These are phyloP conservation scores for Telenomus remus DNA, from an alignment of 1,140 invertebrate species.

Conservation along the genomic window DNA sequence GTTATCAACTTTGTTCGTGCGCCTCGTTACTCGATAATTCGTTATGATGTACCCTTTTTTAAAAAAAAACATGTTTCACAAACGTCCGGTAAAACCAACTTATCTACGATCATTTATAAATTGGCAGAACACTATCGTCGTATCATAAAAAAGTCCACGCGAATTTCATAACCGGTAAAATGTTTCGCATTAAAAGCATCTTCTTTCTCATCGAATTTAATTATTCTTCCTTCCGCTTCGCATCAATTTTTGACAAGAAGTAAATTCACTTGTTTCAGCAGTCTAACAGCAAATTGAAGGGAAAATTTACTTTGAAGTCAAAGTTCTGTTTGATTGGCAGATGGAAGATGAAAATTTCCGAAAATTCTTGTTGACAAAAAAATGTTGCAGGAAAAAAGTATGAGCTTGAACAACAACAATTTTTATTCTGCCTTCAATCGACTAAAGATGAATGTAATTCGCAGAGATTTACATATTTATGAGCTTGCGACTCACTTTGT, in stretches of 20 bases:
- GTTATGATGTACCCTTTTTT: conserved; percentile 8
- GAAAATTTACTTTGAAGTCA: conserved; percentile 36
- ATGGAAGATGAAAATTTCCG: conserved; percentile 46
- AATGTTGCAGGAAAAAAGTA: not conserved
- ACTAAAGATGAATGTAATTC: conserved; percentile 42
- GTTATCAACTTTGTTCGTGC: conserved; percentile 28
- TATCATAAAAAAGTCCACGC: no score
- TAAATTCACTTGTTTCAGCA: conserved; percentile 48
- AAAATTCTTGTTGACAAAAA: conserved; percentile 4
- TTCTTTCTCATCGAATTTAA: no score
- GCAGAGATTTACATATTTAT: conserved; percentile 58
- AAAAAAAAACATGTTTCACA: no score
- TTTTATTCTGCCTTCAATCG: conserved; percentile 50
- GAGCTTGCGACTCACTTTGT: conserved; percentile 51
- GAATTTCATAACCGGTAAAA: no score
- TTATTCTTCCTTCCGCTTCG: conserved; percentile 37
- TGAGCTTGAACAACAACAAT: no score
- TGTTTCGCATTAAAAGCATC: no score
- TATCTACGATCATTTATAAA: no score
- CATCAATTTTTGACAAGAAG: conserved; percentile 43
- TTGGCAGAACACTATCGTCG: no score
- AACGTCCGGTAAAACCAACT: no score
- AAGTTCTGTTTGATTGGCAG: conserved; percentile 51
- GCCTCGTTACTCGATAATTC: conserved; percentile 34
- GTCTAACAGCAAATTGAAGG: conserved; percentile 24